Percentiles rank a stretch among this genome's conserved stretches.
Conservation (phyloP, 2,113 vertebrate genomes). For the Eclectus roratus region DNA sequence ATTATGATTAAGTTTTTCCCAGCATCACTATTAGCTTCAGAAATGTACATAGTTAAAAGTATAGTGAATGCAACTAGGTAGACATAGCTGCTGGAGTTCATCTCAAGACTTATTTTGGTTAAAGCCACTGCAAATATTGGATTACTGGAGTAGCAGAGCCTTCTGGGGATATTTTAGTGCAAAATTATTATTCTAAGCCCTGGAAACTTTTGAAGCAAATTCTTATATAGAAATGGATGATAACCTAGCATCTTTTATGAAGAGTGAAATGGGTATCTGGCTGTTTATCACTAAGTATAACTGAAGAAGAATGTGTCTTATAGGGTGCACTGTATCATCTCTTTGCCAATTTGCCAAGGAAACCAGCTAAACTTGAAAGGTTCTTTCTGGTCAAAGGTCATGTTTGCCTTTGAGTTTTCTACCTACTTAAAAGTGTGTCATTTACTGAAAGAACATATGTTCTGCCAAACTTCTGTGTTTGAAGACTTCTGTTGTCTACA, state of each 20-base stretch:
- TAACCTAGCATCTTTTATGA: background rate
- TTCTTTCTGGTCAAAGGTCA: background rate
- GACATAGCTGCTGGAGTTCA: background rate
- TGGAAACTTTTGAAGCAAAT: background rate
- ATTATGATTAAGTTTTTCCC: background rate
- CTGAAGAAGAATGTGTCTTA: background rate
- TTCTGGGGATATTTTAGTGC: background rate
- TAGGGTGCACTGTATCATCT: rapidly evolving
- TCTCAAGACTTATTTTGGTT: background rate
- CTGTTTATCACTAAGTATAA: background rate
- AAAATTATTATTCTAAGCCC: background rate
- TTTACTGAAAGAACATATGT: background rate
- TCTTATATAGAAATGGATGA: background rate
- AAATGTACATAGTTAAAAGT: background rate
- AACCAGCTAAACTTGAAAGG: background rate
- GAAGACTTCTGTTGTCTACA: background rate
- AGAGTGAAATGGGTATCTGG: background rate
- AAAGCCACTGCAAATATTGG: background rate
- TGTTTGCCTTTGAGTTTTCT: background rate
- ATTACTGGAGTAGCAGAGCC: background rate
- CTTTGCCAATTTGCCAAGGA: background rate
- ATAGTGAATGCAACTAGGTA: background rate
- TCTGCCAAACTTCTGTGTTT: background rate
- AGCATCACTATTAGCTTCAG: background rate
- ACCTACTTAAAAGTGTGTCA: background rate